Percentiles rank a stretch among this genome's conserved stretches.
Conservation (phyloP, 2,113 vertebrate genomes). For the Hyaena hyaena region DNA sequence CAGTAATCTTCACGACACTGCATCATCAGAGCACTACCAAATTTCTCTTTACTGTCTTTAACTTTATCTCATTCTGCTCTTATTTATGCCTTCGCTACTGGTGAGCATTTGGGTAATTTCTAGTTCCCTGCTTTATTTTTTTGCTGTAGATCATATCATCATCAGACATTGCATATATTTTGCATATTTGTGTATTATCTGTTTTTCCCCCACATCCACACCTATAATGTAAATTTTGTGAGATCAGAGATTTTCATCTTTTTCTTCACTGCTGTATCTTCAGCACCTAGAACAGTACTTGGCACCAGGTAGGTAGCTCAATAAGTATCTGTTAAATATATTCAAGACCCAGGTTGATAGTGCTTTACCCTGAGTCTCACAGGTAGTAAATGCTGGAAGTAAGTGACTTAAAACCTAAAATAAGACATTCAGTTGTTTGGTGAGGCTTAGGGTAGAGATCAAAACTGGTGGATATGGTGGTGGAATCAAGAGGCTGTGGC, state of each 20-base stretch:
- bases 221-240: not conserved
- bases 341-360: not conserved
- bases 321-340: not conserved
- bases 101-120: not conserved
- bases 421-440: not conserved
- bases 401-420: not conserved
- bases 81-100: not conserved
- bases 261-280: not conserved
- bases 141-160: not conserved
- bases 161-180: not conserved
- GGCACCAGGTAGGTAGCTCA: not conserved
- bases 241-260: not conserved
- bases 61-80: not conserved
- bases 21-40: not conserved
- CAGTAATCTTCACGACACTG: not conserved
- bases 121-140: not conserved
- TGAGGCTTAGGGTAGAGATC: not conserved
- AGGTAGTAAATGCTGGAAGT: not conserved
- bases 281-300: not conserved
- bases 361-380: not conserved
- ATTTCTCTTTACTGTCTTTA: not conserved
- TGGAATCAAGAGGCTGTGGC: not conserved
- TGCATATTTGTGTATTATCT: not conserved
- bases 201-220: not conserved
- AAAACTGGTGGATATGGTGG: not conserved